Conservation (phyloP, 2,888 invertebrate species). For the Petrolisthes cinctipes region DNA sequence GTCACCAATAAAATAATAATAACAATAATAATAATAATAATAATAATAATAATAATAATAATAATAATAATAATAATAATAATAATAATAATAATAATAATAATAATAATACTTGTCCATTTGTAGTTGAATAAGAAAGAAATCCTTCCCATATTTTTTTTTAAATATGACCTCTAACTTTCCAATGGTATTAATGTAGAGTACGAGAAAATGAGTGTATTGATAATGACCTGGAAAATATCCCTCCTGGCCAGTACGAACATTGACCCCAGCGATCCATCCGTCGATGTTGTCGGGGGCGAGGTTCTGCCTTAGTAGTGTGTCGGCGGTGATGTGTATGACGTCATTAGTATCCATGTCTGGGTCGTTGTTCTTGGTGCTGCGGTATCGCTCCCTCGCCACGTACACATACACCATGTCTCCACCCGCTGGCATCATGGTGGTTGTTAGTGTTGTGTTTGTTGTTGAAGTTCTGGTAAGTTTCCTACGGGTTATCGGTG, state of each 20-base stretch:
- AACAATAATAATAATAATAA: neutral
- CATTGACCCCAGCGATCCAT: slow-evolving; percentile 39
- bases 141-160: neutral
- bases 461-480: neutral
- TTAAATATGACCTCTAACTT: no score
- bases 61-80: neutral
- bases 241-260: slow-evolving; percentile 48
- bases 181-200: neutral
- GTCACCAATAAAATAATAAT: neutral
- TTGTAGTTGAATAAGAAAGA: no score
- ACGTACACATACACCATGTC: slow-evolving; percentile 47
- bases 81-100: neutral
- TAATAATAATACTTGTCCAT: no score
- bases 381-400: slow-evolving; percentile 36
- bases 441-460: neutral
- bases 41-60: neutral
- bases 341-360: slow-evolving; percentile 41
- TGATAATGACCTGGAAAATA: slow-evolving; percentile 49
- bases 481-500: no score
- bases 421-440: slow-evolving; percentile 16
- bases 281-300: slow-evolving; percentile 34
- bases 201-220: neutral
- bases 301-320: slow-evolving; percentile 32
- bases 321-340: slow-evolving; percentile 45
- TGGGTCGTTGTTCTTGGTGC: slow-evolving; percentile 27